Evolutionary conservation across 2,797 vertebrate species (phyloP).

Genomic region (Triplophysa bombifrons): DNA sequence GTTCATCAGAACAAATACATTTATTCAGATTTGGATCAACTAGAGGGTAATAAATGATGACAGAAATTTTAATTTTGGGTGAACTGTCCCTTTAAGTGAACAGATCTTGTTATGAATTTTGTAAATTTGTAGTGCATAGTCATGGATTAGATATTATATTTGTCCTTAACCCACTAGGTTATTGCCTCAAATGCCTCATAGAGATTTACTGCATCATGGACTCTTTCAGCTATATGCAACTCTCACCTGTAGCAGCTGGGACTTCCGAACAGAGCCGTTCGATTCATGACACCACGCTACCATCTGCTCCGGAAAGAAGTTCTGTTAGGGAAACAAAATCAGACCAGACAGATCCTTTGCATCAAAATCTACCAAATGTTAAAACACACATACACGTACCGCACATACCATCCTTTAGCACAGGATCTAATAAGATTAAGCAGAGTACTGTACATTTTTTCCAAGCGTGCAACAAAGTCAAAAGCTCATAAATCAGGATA

Average conservation of each 20-base stretch:
- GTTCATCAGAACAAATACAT: too few species aligned
- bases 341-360: conserved; percentile 43
- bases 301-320: conserved; percentile 99
- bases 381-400: conserved; percentile 1
- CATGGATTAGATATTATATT: too few species aligned
- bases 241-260: conserved; percentile 93
- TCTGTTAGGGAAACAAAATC: conserved; percentile 71
- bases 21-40: too few species aligned
- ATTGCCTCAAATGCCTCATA: neutral
- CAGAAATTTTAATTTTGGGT: too few species aligned
- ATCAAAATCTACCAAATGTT: neutral
- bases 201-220: conserved; percentile 13
- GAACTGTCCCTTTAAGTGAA: too few species aligned
- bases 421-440: conserved; percentile 41
- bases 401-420: conserved; percentile 44
- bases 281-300: conserved; percentile 95
- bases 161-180: too few species aligned
- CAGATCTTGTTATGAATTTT: too few species aligned
- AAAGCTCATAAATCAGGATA: conserved; percentile 4
- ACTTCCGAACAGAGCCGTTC: conserved; percentile 89
- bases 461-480: neutral
- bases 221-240: conserved; percentile 27
- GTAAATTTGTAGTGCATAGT: too few species aligned
- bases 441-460: conserved; percentile 7
- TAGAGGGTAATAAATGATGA: too few species aligned